Base-by-base conservation (phyloP, 2,797 vertebrate genomes). In the Tadarida brasiliensis region DNA sequence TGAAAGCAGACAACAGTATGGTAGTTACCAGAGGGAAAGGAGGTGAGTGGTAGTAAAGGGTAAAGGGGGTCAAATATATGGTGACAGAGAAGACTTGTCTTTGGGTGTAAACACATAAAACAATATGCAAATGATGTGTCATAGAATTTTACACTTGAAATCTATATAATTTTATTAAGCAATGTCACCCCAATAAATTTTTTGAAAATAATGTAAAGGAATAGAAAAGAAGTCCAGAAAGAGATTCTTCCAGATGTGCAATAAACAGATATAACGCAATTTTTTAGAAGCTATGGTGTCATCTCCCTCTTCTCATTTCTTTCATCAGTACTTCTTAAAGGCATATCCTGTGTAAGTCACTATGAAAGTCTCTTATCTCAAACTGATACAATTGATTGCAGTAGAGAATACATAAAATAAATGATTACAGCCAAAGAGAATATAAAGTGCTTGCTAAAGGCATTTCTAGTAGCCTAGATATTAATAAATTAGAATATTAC, bases 401-500 rank as follows among this genome's bases (percentile, higher is more conserved):
- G 3, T 24, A 77, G 33, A 67, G 28, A 86, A 83, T 22, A 74
- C 20, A 35, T 44, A 35, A 93, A 96, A 89, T 47, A 20, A 90
- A 56, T 95, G 20, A 4, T 7, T 30, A 35, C 22, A 88, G 1
- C 22, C 61, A 90, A 19, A 67, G 24, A 54, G 7, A 90, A 89
- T 59, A 35, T 67, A 51, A 86, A 67, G 5, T 33, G 9, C 1
- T 33, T 47, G 10, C 49, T 92, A 57, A 63, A 80, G 28, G n/a
- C 56, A 70, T 57, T 82, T 86, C 39, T 57, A 49, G 20, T 83
- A 74, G 8, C 26, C 20, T 44, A 35, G 57, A 73, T 10, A 87
- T 49, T 91, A 93, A 92, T 26, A 87, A 81, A 85, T 81, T 93
- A 90, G 28, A 3, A 65, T 65, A 87, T 85, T 57, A 51, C 44